These are phyloP conservation scores for Trinorchestia longiramus DNA, from an alignment of 1,140 invertebrate genomes.

Conservation along the genomic window DNA sequence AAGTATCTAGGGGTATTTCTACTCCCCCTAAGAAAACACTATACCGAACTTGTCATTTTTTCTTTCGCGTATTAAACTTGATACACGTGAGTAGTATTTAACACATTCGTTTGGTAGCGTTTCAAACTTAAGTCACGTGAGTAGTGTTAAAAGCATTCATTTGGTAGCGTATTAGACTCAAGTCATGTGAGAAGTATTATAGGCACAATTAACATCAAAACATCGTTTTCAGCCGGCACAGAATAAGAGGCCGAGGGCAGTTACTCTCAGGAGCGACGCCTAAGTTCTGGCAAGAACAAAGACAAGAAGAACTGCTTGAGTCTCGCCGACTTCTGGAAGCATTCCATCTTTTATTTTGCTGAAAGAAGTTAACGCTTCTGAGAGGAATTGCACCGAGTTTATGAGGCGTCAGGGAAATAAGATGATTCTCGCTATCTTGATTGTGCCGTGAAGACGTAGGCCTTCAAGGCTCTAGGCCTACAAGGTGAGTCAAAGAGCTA, in stretches of 20 bases:
- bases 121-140: too few species aligned
- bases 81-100: too few species aligned
- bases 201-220: neutral
- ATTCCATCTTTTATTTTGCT: conserved; percentile 43
- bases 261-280: neutral
- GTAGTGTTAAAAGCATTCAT: too few species aligned
- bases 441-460: conserved; percentile 48
- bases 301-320: neutral
- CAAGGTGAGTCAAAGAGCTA: conserved; percentile 1
- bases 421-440: conserved; percentile 51
- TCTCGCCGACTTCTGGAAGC: neutral
- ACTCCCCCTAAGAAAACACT: too few species aligned
- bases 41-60: too few species aligned
- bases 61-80: too few species aligned
- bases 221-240: neutral
- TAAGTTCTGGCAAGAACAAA: neutral
- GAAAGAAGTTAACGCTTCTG: conserved; percentile 44
- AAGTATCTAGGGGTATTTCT: neutral
- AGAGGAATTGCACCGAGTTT: conserved; percentile 49
- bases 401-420: conserved; percentile 54
- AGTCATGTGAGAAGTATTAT: neutral
- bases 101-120: too few species aligned
- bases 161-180: too few species aligned
- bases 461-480: neutral
- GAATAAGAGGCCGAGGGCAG: neutral